phyloP scores from a whole-genome alignment of 2,113 vertebrate genomes.

The Antigone vipio region DNA sequence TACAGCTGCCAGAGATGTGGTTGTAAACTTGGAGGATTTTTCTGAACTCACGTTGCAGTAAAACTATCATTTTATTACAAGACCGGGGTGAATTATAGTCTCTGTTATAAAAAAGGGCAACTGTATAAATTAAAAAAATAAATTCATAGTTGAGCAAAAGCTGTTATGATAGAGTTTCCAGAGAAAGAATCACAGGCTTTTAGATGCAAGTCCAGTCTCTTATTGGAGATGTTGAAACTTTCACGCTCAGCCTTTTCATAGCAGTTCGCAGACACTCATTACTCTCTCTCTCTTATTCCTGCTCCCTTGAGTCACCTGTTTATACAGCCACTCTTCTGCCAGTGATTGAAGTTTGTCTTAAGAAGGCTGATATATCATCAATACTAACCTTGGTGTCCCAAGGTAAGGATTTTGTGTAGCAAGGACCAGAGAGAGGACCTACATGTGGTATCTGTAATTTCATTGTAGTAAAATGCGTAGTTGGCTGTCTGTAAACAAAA shows the following conservation, averaged over 20 bases:
- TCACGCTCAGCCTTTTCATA: background rate
- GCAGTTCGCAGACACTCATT: background rate
- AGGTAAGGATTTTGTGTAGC: background rate
- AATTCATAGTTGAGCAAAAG: background rate
- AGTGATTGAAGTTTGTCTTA: background rate
- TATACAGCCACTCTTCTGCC: background rate
- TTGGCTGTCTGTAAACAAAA: conserved; percentile 4
- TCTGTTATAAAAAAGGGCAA: conserved; percentile 4
- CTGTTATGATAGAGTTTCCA: background rate
- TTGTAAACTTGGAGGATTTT: conserved; percentile 24
- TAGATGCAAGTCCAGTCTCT: background rate
- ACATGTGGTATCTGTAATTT: background rate
- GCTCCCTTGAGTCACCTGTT: background rate
- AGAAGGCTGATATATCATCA: background rate
- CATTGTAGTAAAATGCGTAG: background rate
- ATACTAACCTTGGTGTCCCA: background rate
- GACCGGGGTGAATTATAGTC: background rate
- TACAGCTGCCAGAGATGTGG: background rate
- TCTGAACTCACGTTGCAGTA: background rate
- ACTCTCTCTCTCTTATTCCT: background rate
- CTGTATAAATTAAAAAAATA: conserved; percentile 9
- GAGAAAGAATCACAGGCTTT: background rate
- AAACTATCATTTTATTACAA: conserved; percentile 17
- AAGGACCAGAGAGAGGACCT: background rate
- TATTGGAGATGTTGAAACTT: background rate